A percentile compares a stretch with the other conserved stretches of the same genome.
Conservation (phyloP, 1,140 invertebrate species). For the Cataglyphis hispanica region DNA sequence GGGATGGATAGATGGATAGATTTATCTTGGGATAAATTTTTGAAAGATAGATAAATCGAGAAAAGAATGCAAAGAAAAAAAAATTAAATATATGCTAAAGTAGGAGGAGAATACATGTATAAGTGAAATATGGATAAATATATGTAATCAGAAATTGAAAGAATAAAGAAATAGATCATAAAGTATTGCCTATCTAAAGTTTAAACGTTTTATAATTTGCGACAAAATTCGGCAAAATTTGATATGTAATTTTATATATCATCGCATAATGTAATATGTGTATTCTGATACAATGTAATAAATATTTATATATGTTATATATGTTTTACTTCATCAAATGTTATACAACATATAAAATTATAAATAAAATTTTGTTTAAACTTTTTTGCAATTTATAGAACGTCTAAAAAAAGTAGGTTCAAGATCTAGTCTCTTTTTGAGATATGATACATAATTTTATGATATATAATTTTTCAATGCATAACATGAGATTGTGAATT, state of each 20-base stretch:
- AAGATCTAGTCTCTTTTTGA: too few species aligned
- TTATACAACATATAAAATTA: too few species aligned
- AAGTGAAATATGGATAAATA: neutral
- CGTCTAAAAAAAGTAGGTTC: too few species aligned
- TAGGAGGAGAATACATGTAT: neutral
- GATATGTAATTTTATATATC: too few species aligned
- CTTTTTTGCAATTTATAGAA: too few species aligned
- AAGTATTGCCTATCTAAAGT: neutral
- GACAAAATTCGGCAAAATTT: too few species aligned
- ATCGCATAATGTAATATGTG: too few species aligned
- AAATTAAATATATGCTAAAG: neutral
- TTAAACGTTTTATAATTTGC: too few species aligned
- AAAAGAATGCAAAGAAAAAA: neutral
- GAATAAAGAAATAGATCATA: neutral
- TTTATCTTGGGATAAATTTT: conserved; percentile 2
- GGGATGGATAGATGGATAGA: neutral
- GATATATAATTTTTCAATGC: neutral
- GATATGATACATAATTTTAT: neutral
- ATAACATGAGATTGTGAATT: neutral
- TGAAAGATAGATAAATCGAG: conserved; percentile 2
- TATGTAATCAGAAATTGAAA: neutral
- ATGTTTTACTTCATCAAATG: too few species aligned
- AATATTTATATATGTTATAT: too few species aligned
- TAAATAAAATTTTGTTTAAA: too few species aligned
- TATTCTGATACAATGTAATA: too few species aligned